Conservation (phyloP, 2,113 vertebrate species). For the Orcinus orca region DNA sequence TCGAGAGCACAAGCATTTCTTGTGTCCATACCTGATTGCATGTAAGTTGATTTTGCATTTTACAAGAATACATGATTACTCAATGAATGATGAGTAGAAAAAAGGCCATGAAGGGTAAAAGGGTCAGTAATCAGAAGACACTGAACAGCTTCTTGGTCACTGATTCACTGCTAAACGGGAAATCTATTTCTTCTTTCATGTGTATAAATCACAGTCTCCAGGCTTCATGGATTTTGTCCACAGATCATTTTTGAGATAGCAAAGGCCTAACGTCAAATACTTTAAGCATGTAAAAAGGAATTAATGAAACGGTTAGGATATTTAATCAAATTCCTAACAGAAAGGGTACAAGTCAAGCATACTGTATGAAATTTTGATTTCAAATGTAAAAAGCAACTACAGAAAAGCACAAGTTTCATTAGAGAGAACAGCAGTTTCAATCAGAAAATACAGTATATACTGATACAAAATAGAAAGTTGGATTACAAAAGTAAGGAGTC, state of each 20-base stretch:
- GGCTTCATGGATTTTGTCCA: slow-evolving; percentile 67
- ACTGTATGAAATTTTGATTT: slow-evolving; percentile 70
- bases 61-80: slow-evolving; percentile 16
- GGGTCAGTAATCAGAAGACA: slow-evolving; percentile 57
- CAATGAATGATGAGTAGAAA: slow-evolving; percentile 37
- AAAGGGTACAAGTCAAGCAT: slow-evolving; percentile 56
- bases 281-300: slow-evolving; percentile 44
- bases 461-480: slow-evolving; percentile 79
- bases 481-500: slow-evolving; percentile 80
- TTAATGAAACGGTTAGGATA: slow-evolving; percentile 30
- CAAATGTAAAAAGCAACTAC: slow-evolving; percentile 72
- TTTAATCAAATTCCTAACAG: slow-evolving; percentile 58
- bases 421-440: slow-evolving; percentile 67
- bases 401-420: slow-evolving; percentile 65
- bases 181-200: neutral
- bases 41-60: slow-evolving; percentile 56
- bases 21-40: slow-evolving; percentile 73
- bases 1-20: slow-evolving; percentile 53
- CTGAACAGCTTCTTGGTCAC: neutral
- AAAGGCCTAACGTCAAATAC: slow-evolving; percentile 8
- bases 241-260: slow-evolving; percentile 57
- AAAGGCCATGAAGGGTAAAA: neutral
- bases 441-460: slow-evolving; percentile 80
- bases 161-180: slow-evolving; percentile 43
- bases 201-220: slow-evolving; percentile 67